Evolutionary conservation across 2,888 invertebrate species (phyloP), one percentile per base, ranked within the genome.

Genomic region (Chloroclystis v-ata): DNA sequence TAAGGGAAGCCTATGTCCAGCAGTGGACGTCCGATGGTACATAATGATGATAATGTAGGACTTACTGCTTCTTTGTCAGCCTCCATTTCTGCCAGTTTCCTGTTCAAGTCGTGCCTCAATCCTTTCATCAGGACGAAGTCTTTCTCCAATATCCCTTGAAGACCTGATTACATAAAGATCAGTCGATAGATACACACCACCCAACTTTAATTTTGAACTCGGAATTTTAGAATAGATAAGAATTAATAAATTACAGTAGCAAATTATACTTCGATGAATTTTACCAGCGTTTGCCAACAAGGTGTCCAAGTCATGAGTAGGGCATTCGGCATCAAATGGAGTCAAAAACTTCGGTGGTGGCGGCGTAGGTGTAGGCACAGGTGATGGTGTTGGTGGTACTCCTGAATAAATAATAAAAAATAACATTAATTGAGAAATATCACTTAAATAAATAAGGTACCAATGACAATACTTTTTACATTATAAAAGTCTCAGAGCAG

Each of bases 61-160:
- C 74, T 65, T 32, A 84, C 86, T 16, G 71, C 53, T 5, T 71
- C 69, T 58, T 70, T 81, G 20, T 75, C 69, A 1, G 67, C 61
- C 26, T 73, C 73, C 67, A 85, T 72, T 11, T 82, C 79, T 2
- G 88, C 87, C 6, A 91, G 69, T 65, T 89, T 90, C 43, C 69
- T 79, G 56, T 91, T 90, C 30, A 90, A 73, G 48, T 90, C 89
- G 42, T 86, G 86, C 49, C 84, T 84, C 9, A 84, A 56, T 0
- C 83, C 81, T 51, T 80, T 78, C 76, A 89, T 88, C 3, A 78
- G 56, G 0, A 89, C 77, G 41, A 89, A 88, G 44, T 88, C 83
- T 51, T 84, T 86, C 45, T 86, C 78, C 13, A 89, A 52, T 24
- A 89, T 80, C 0, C 81, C 81, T 54, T 78, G 69, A 2, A 89